These are phyloP conservation scores for Sebastes itinus DNA, from an alignment of 2,797 vertebrate genomes.

Conservation along the genomic window DNA sequence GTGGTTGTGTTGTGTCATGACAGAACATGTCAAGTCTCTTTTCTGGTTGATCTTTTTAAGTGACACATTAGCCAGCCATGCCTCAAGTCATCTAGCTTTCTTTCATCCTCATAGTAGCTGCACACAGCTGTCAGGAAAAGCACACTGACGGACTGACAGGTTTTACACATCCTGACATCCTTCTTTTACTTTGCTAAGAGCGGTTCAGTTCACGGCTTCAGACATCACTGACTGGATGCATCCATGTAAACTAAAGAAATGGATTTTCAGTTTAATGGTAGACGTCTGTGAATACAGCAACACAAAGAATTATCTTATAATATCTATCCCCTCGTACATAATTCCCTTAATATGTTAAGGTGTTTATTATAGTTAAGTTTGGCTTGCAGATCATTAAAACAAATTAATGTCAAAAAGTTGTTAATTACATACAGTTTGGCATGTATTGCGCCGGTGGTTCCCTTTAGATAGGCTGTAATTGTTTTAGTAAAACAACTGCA, in stretches of 20 bases:
- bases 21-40: slow-evolving; percentile 5
- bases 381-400: not conserved
- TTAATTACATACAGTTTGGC: not conserved
- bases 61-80: slow-evolving; percentile 33
- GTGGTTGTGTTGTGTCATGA: not conserved
- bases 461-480: not conserved
- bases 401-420: not conserved
- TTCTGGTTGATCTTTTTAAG: slow-evolving; percentile 20
- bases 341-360: not conserved
- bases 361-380: not conserved
- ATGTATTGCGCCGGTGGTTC: not conserved
- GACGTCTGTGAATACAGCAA: not conserved
- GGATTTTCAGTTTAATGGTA: not conserved
- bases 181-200: slow-evolving; percentile 15
- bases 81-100: slow-evolving; percentile 23
- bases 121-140: slow-evolving; percentile 29
- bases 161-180: slow-evolving; percentile 24
- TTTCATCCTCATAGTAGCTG: slow-evolving; percentile 21
- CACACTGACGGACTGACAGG: not conserved
- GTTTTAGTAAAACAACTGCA: not conserved
- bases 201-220: not conserved
- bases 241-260: not conserved
- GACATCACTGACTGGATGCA: not conserved
- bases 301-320: not conserved
- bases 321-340: not conserved